Base-by-base conservation (phyloP, 2,797 vertebrate genomes). In the Phataginus tetradactyla region DNA sequence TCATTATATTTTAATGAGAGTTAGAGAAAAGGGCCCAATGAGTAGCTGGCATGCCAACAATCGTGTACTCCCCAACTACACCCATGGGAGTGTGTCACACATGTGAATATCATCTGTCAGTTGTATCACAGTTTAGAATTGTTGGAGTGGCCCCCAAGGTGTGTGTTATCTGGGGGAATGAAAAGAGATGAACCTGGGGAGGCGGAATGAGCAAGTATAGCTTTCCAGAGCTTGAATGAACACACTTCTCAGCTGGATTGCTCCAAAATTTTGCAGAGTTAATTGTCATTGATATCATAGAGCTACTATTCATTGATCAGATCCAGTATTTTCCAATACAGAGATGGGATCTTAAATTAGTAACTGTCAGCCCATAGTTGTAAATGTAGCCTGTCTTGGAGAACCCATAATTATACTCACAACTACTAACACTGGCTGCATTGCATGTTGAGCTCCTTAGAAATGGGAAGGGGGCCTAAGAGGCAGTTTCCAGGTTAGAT, bases 341-440 rank as follows among this genome's bases (percentile, higher is more conserved):
- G 97, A 95, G 96, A 94, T 95, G 96, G 96, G 90, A 96, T 98
- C 91, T 86, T 97, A 98, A 98, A 96, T 97, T 91, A 90, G 92
- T 91, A 89, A 97, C 97, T 87, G 59, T 96, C 96, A 96, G 90
- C 78, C 86, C 94, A 95, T 96, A 80, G 95, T 98, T 97, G 96
- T 90, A 86, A 96, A 95, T 97, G 97, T 95, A 91, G 93, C 96
- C 93, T 96, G 96, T 98, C 94, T 97, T 96, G 90, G 81, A 84
- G 61, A 90, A 79, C 20, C n/a, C 53, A 5, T 97, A 98, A 98
- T 98, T 98, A 98, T 94, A 97, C 95, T 98, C 93, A 94, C 87
- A 77, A 45, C 87, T 96, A 89, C 93, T 96, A 74, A n/a, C 78
- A 96, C 86, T 94, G 96, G 91, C 97, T 96, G 69, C 68, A 91